Evolutionary conservation across 2,797 vertebrate species (phyloP).

Genomic region (Trichosurus vulpecula): DNA sequence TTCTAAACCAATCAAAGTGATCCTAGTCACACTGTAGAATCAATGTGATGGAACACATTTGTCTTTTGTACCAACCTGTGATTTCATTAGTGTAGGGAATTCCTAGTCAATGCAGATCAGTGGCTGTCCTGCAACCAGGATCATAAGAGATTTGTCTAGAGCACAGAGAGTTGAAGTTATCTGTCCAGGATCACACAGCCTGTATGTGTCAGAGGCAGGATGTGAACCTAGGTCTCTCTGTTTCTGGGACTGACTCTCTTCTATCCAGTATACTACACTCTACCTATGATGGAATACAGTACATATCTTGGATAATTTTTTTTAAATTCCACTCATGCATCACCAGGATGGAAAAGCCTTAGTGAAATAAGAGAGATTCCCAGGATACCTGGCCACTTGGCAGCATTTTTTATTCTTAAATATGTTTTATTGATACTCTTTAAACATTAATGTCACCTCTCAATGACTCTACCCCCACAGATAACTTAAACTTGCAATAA

Average conservation of each 20-base stretch:
- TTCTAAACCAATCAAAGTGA: background rate
- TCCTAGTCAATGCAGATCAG: background rate
- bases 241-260: background rate
- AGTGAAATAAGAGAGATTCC: background rate
- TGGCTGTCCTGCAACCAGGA: background rate
- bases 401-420: background rate
- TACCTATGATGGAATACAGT: background rate
- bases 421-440: background rate
- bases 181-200: background rate
- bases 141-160: background rate
- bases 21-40: background rate
- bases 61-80: background rate
- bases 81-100: background rate
- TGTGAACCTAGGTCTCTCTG: background rate
- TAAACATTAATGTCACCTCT: background rate
- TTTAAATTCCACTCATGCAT: background rate
- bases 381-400: background rate
- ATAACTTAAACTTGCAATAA: background rate
- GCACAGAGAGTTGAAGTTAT: background rate
- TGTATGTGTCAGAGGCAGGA: background rate
- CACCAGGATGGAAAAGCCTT: background rate
- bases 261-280: background rate
- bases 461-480: background rate
- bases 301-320: background rate
- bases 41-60: background rate